Base-by-base conservation (phyloP, 2,797 vertebrate genomes). In the Sebastes melanostomus region DNA sequence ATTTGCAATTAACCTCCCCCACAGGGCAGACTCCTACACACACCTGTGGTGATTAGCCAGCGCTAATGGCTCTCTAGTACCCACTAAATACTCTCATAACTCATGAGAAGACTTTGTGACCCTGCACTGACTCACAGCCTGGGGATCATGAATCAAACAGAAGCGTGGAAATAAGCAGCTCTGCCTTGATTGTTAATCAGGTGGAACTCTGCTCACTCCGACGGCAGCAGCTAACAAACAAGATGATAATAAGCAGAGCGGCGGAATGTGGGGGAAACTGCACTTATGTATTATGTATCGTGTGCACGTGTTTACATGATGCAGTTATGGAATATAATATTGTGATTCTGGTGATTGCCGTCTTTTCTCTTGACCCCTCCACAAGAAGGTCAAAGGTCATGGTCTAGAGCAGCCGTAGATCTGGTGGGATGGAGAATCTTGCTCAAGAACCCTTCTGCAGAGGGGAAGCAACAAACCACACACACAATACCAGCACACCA, bases 41-140 rank as follows among this genome's bases (percentile, higher is more conserved):
- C 78, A 89, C 88, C 84, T 86, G 80, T 76, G 86, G 87, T 92
- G 88, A 92, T 92, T 89, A 90, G 87, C 84, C 84, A 58, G 73
- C 50, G 24, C 87, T 91, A 90, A 92, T 92, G 72, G 83, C 74
- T 86, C 81, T 87, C 81, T 90, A 86, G 84, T 87, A 89, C 18
- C 77, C 75, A 77, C 87, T 92, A 92, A 92, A 91, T 67, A 85
- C 83, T 89, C 86, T 92, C 90, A 92, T 92, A 91, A 92, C 87
- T 92, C 90, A 92, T 85, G 82, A 82, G 83, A 63, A 85, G 84
- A 86, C 87, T 90, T 82, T 79, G 78, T 90, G 88, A 92, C 88
- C 91, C 88, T 42, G 81, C 72, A 68, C 85, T 86, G 85, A 84
- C 89, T 88, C 29, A 0, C 75, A 72, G 83, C 75, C 81, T 86